These are phyloP conservation scores for Luscinia megarhynchos DNA, from an alignment of 2,797 vertebrate species.

Conservation along the genomic window DNA sequence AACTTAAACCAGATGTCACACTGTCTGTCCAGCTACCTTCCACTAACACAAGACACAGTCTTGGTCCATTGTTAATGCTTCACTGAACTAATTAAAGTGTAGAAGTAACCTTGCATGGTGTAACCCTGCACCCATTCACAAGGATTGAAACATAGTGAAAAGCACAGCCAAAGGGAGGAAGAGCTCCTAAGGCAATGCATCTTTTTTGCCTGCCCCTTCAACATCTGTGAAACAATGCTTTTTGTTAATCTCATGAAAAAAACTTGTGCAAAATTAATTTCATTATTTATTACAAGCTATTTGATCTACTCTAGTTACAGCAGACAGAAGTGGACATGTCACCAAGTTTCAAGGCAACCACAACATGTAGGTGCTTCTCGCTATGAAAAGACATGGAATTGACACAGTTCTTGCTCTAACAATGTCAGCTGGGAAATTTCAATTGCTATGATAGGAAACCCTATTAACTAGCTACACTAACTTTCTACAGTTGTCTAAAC, in stretches of 20 bases:
- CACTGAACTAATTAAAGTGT: background rate
- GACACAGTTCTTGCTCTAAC: background rate
- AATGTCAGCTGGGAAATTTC: background rate
- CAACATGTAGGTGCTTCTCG: background rate
- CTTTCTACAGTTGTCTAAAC: background rate
- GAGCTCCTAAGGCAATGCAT: background rate
- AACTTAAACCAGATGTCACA: background rate
- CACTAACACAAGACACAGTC: background rate
- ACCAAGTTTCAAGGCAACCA: background rate
- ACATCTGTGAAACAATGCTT: background rate
- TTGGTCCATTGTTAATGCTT: background rate
- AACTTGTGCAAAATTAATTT: background rate
- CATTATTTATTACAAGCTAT: background rate
- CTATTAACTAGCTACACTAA: background rate
- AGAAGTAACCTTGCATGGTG: background rate
- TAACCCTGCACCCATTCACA: background rate
- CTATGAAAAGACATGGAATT: background rate
- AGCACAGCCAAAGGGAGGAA: background rate
- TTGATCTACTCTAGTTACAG: background rate
- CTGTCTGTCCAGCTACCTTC: background rate
- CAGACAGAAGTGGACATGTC: background rate
- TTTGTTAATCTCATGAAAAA: background rate
- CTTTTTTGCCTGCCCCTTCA: background rate
- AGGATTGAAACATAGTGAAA: background rate
- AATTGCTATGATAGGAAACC: background rate